phyloP scores from a whole-genome alignment of 2,797 vertebrate genomes.

The Erethizon dorsatum region DNA sequence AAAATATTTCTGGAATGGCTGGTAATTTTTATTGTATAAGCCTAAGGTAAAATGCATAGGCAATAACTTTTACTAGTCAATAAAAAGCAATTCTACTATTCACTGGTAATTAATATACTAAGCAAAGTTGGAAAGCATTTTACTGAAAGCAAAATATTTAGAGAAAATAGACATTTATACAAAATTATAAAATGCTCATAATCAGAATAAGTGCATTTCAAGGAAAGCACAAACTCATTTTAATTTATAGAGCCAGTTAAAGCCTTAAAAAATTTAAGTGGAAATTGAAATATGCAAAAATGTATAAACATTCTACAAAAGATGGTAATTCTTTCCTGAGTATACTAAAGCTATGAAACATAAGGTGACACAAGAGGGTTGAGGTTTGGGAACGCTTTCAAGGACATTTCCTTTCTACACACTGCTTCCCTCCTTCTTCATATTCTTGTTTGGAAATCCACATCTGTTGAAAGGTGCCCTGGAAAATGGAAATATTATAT shows the following conservation, averaged over 20 bases:
- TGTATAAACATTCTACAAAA: constrained; percentile 91
- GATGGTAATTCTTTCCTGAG: constrained; percentile 94
- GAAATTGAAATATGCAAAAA: constrained; percentile 88
- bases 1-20: constrained; percentile 86
- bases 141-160: constrained; percentile 89
- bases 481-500: constrained; percentile 75
- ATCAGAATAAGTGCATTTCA: constrained; percentile 90
- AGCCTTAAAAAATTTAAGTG: constrained; percentile 88
- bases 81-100: constrained; percentile 81
- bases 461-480: constrained; percentile 99
- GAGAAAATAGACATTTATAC: constrained; percentile 93
- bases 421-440: constrained; percentile 99
- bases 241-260: constrained; percentile 89
- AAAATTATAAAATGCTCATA: constrained; percentile 91
- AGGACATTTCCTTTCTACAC: constrained; percentile 99
- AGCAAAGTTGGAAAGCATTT: constrained; percentile 86
- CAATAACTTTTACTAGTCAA: constrained; percentile 85
- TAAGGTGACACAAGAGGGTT: constrained; percentile 86
- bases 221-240: constrained; percentile 88
- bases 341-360: constrained; percentile 92
- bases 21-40: constrained; percentile 85
- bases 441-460: constrained; percentile 99
- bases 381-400: constrained; percentile 88
- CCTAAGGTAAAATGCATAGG: constrained; percentile 84
- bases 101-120: constrained; percentile 83